phyloP scores from a whole-genome alignment of 2,113 vertebrate species.

The Pachyramphus minor region DNA sequence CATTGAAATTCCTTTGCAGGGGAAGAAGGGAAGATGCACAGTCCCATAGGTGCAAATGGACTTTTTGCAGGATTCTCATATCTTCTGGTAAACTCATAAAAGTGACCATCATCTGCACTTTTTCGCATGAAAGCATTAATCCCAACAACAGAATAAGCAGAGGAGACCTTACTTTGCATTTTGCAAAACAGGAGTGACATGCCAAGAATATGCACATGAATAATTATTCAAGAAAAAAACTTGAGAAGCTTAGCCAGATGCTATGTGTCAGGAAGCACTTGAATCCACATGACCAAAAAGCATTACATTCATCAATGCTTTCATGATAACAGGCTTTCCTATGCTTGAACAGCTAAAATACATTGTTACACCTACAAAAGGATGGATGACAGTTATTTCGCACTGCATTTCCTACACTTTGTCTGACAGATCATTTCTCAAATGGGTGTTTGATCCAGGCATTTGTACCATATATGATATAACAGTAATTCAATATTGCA shows the following conservation, averaged over 20 bases:
- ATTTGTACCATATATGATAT: slow-evolving; percentile 14
- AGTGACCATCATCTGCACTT: background rate
- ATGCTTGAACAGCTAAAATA: slow-evolving; percentile 4
- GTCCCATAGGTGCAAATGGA: background rate
- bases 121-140: slow-evolving; percentile 7
- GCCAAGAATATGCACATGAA: slow-evolving; percentile 26
- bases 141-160: slow-evolving; percentile 7
- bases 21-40: background rate
- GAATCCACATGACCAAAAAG: slow-evolving; percentile 34
- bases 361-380: slow-evolving; percentile 21
- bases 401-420: slow-evolving; percentile 24
- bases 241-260: slow-evolving; percentile 22
- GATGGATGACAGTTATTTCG: slow-evolving; percentile 25
- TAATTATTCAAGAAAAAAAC: slow-evolving; percentile 27
- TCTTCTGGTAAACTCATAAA: background rate
- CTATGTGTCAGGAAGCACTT: slow-evolving; percentile 26
- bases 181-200: background rate
- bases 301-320: background rate
- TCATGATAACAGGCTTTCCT: slow-evolving; percentile 42
- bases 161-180: slow-evolving; percentile 24
- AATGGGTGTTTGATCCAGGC: slow-evolving; percentile 7
- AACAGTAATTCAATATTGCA: slow-evolving; percentile 28
- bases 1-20: background rate
- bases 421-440: slow-evolving; percentile 39
- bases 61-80: background rate